Base-by-base conservation (phyloP, 92 coral and sea anemone species). In the Porites lobata region DNA sequence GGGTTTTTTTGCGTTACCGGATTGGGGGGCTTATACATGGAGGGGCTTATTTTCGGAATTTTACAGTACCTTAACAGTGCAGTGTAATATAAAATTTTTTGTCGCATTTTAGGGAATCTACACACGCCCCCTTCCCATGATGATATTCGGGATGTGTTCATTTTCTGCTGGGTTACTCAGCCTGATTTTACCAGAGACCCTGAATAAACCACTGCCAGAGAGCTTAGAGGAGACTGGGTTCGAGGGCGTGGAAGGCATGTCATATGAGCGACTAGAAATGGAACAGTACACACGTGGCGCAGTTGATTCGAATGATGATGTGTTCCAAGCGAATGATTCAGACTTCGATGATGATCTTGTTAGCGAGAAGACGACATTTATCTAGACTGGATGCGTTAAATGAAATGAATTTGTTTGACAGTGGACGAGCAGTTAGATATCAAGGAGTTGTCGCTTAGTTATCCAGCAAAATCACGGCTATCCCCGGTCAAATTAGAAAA, bases 101-200 rank as follows among this genome's bases (percentile, higher is more conserved):
- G 54, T 53, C 65, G 0, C 22, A 59, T 74, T 79, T 57, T 76
- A 97, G 99, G 99, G 98, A 10, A 91, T 79, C 79, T 97, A 96
- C 92, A 96, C 96, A 9, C 93, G 92, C 24, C 98, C 99, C 7
- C 92, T 97, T 19, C 99, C 99, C 58, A 94, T 97, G 96, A 92
- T 97, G 91, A 85, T 97, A 20, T 94, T 97, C 75, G 99, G 99
- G 21, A 92, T 97, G 93, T 91, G 97, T 64, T 86, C 99, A 14
- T 96, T 97, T 77, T 78, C 96, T 0, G 99, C 98, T 7, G 99
- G 98, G 21, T n/a, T 97, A 15, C 80, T 97, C 18, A 79, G 95
- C 85, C 93, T 97, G 10, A 80, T 86, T 20, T 76, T 97, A 43
- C 98, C 98, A 20, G 99, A 97, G 87, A 97, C 99, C 8, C 83